Evolutionary conservation across 2,888 invertebrate genomes (phyloP).

Genomic region (Drosophila suboccidentalis): DNA sequence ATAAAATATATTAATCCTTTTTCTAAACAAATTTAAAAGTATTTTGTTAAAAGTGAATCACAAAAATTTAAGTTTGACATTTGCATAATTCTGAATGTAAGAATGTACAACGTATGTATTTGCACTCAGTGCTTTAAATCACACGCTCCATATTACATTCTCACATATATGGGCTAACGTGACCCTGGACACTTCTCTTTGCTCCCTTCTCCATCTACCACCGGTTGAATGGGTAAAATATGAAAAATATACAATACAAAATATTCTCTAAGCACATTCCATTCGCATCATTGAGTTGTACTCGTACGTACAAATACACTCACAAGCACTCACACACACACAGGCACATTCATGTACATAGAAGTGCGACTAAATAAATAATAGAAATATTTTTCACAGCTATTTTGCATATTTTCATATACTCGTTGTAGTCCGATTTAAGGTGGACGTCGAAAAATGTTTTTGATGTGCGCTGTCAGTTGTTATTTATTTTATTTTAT

Average conservation of each 20-base stretch:
- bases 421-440: conserved; percentile 22
- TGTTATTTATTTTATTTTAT: conserved; percentile 10
- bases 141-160: conserved; percentile 6
- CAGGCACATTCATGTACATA: conserved; percentile 8
- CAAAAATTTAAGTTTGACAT: not conserved
- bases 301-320: conserved; percentile 17
- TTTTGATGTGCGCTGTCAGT: conserved; percentile 9
- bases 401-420: conserved; percentile 68
- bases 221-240: conserved; percentile 41
- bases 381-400: conserved; percentile 72
- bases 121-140: conserved; percentile 16
- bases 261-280: conserved; percentile 41
- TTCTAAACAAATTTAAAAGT: not conserved
- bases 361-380: conserved; percentile 56
- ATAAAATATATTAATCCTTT: not conserved
- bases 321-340: conserved; percentile 15
- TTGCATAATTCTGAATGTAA: not conserved
- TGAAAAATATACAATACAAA: conserved; percentile 59
- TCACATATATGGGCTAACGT: not conserved
- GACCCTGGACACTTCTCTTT: conserved; percentile 9
- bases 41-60: not conserved
- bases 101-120: not conserved
- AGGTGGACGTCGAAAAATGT: conserved; percentile 29
- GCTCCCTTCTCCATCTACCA: not conserved
- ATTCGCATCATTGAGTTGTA: conserved; percentile 48